Percentiles rank a stretch among this genome's conserved stretches.
Evolutionary conservation across 1,140 invertebrate genomes (phyloP).

Genomic region (Micrasema longulum): DNA sequence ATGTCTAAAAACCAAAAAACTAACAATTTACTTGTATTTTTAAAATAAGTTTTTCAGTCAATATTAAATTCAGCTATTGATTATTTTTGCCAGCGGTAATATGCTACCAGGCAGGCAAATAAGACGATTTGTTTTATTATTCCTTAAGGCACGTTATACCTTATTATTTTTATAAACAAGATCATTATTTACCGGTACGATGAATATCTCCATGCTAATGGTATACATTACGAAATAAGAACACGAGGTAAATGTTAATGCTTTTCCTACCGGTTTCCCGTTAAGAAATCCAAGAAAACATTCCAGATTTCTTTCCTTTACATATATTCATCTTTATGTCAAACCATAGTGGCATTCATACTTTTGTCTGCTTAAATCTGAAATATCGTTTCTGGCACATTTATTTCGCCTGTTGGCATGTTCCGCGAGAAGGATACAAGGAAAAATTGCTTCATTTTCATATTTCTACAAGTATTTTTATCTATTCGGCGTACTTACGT

Average conservation of each 20-base stretch:
- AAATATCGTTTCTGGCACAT: conserved; percentile 35
- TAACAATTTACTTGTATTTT: no score
- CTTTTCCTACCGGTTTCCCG: not conserved
- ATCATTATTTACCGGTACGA: no score
- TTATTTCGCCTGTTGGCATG: conserved; percentile 25
- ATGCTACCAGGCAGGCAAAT: no score
- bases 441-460: conserved; percentile 29
- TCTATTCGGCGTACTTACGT: not conserved
- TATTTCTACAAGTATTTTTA: conserved; percentile 29
- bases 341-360: conserved; percentile 31
- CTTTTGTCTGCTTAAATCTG: conserved; percentile 34
- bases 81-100: no score
- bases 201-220: no score
- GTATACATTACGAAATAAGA: no score
- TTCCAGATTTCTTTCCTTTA: conserved; percentile 20
- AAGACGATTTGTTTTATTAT: no score
- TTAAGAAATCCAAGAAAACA: conserved; percentile 1
- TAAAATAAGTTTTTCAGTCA: no score
- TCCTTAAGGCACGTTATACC: no score
- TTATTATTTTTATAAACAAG: no score
- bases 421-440: conserved; percentile 2
- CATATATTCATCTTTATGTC: conserved; percentile 37
- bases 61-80: no score
- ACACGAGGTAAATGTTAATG: not conserved
- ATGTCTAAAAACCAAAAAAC: no score